A percentile compares a stretch with the other conserved stretches of the same genome.
These are phyloP conservation scores for Nemapogon koenigi DNA, from an alignment of 2,888 invertebrate genomes.

Conservation along the genomic window DNA sequence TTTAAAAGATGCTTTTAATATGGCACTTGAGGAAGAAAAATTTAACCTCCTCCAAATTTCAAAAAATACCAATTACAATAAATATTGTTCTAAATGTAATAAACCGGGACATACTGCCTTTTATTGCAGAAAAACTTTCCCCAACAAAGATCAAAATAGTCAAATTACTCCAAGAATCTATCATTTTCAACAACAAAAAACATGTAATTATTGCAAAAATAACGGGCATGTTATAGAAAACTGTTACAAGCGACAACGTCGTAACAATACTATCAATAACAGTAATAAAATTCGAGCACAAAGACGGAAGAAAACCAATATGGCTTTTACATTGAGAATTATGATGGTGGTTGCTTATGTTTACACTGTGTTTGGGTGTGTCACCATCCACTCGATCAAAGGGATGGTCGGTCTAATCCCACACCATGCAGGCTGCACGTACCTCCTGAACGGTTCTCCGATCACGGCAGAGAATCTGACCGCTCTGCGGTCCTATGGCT, in stretches of 20 bases:
- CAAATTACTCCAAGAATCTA: background rate
- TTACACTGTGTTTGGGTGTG: background rate
- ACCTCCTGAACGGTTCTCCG: no score
- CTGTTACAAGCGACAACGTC: background rate
- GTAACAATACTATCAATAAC: no score
- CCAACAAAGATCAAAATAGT: background rate
- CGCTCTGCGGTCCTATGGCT: no score
- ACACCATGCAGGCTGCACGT: no score
- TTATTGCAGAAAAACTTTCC: background rate
- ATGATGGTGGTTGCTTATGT: background rate
- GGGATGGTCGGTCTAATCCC: background rate
- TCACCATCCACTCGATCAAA: background rate
- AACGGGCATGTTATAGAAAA: conserved; percentile 1
- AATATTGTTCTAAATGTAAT: conserved; percentile 1
- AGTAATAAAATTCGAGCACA: no score
- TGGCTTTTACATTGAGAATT: background rate
- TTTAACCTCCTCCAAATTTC: background rate
- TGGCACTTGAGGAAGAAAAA: conserved; percentile 7
- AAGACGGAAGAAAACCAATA: background rate
- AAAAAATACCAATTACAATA: background rate
- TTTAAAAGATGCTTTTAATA: conserved; percentile 7
- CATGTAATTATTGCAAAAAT: conserved; percentile 4
- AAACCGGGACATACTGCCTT: conserved; percentile 3
- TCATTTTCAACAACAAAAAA: background rate
- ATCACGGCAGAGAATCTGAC: no score